A percentile compares a stretch with the other conserved stretches of the same genome.
Conservation (phyloP, 1,140 invertebrate genomes). For the Ostrea edulis region DNA sequence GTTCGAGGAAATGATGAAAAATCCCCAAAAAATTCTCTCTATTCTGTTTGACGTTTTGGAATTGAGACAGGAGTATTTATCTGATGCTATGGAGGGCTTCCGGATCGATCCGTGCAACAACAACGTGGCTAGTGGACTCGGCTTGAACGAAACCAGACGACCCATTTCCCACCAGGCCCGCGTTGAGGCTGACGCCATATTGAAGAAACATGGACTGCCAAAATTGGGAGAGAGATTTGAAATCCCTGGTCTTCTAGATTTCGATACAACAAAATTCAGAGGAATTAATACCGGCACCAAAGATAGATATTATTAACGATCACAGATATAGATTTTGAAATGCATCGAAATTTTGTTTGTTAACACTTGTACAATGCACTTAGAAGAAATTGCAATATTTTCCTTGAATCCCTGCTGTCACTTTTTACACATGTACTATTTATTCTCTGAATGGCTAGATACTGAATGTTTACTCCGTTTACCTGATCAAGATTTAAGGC, state of each 20-base stretch:
- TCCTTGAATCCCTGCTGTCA: too few species aligned
- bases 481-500: too few species aligned
- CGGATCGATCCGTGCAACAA: constrained; percentile 65
- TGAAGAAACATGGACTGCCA: constrained; percentile 70
- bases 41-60: constrained; percentile 69
- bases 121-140: constrained; percentile 49
- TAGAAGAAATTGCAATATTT: too few species aligned
- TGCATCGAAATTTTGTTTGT: too few species aligned
- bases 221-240: constrained; percentile 73
- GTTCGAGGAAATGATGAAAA: constrained; percentile 74
- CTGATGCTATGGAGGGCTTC: constrained; percentile 68
- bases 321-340: not conserved
- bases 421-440: too few species aligned
- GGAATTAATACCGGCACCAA: constrained; percentile 56
- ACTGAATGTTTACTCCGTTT: too few species aligned
- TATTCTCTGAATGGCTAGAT: too few species aligned
- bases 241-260: constrained; percentile 68
- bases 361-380: too few species aligned
- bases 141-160: constrained; percentile 63
- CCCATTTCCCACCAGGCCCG: constrained; percentile 65
- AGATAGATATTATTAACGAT: constrained; percentile 44
- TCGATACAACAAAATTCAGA: constrained; percentile 64
- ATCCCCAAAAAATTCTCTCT: constrained; percentile 63
- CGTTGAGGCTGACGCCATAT: constrained; percentile 69
- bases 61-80: constrained; percentile 67